Percentiles rank a stretch among this genome's conserved stretches.
Evolutionary conservation across 2,888 invertebrate genomes (phyloP).

Genomic region (Agonopterix subpropinquella): DNA sequence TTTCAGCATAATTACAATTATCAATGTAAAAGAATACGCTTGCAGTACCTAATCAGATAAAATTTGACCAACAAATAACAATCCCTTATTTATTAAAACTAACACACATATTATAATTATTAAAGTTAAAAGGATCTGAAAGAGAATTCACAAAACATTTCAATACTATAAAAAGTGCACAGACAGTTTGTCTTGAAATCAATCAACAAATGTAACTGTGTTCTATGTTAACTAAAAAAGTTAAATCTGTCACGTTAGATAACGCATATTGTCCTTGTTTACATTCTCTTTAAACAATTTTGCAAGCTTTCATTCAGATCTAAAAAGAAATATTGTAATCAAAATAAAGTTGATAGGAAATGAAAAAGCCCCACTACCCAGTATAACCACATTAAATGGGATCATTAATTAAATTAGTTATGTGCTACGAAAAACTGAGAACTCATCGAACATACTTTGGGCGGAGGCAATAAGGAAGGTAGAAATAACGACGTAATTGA

Average conservation of each 20-base stretch:
- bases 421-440: too few relatives aligned
- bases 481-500: too few relatives aligned
- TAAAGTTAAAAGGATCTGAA: conserved; percentile 55
- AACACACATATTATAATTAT: conserved; percentile 49
- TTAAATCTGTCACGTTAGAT: background rate
- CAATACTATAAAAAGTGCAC: conserved; percentile 12
- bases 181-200: background rate
- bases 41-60: conserved; percentile 5
- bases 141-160: conserved; percentile 56
- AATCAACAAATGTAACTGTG: too few relatives aligned
- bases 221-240: too few relatives aligned
- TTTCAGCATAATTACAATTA: background rate
- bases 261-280: conserved; percentile 10
- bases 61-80: conserved; percentile 43
- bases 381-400: too few relatives aligned
- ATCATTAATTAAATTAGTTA: too few relatives aligned
- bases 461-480: too few relatives aligned
- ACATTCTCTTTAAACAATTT: conserved; percentile 24
- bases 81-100: conserved; percentile 32
- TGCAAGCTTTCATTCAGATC: conserved; percentile 65
- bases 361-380: too few relatives aligned
- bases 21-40: background rate
- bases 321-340: conserved; percentile 34
- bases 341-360: conserved; percentile 17
- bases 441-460: too few relatives aligned